A percentile compares a stretch with the other conserved stretches of the same genome.
phyloP scores from a whole-genome alignment of 2,797 vertebrate genomes.

The Acipenser ruthenus region DNA sequence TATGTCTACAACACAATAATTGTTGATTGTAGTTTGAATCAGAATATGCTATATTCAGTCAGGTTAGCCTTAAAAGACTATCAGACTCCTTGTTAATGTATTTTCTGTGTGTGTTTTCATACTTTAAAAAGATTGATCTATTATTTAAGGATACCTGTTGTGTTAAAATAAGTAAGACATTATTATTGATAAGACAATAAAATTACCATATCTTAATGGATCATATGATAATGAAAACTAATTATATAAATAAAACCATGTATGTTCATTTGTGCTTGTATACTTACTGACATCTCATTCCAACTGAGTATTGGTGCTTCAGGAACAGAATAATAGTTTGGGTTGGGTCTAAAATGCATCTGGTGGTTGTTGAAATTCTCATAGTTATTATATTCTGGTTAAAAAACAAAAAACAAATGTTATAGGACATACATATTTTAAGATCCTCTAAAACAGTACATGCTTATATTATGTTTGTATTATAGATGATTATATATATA shows the following conservation, averaged over 20 bases:
- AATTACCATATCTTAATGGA: not conserved
- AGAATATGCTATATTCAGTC: too few species aligned
- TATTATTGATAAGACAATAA: not conserved
- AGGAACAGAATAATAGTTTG: slow-evolving; percentile 49
- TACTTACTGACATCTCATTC: slow-evolving; percentile 66
- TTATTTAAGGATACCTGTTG: too few species aligned
- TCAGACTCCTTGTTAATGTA: too few species aligned
- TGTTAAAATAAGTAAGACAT: too few species aligned
- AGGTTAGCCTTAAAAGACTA: too few species aligned
- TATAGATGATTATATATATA: too few species aligned
- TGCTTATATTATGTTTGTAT: too few species aligned
- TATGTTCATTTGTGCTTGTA: not conserved
- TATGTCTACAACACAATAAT: too few species aligned
- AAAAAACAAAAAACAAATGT: slow-evolving; percentile 2
- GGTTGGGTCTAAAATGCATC: slow-evolving; percentile 47
- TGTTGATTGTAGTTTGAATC: too few species aligned
- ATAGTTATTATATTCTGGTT: slow-evolving; percentile 65
- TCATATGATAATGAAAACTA: not conserved
- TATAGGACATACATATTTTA: not conserved
- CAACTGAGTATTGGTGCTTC: slow-evolving; percentile 60
- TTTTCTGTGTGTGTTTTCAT: too few species aligned
- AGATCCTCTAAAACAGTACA: not conserved
- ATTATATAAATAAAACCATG: not conserved
- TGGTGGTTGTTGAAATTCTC: slow-evolving; percentile 57
- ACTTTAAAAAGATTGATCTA: too few species aligned